Evolutionary conservation across 2,797 vertebrate genomes (phyloP), one percentile per base, ranked within the genome.

Genomic region (Apodemus agrarius): DNA sequence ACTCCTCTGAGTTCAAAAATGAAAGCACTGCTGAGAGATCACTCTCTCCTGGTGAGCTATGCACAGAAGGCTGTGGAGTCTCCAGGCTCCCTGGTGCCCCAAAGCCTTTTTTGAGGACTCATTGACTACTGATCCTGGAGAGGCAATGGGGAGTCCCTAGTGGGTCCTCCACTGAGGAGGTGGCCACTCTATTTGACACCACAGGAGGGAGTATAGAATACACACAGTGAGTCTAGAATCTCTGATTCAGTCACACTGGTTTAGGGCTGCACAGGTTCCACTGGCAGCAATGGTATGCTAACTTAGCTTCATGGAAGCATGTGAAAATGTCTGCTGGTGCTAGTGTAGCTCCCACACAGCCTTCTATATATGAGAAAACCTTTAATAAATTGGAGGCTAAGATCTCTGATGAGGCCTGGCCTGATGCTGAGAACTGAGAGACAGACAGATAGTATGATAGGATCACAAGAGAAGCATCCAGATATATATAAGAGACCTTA

Each of bases 311-410:
- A 4, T 8, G 2, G 2, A 49, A 37, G 11, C 91, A 54, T 2
- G 1, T 89, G 90, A 93, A 72, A 96, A 93, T 29, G 46, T 93
- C 46, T 81, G 82, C 81, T 90, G 67, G 59, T 91, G 43, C 46
- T 61, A 22, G 12, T n/a, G 37, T 13, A 88, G 65, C 6, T 52
- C 29, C 65, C 21, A 46, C 81, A 67, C 75, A 82, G 46, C 22
- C 7, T 59, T 69, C 26, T 17, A 63, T 82, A 95, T 74, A 92
- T 7, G 37, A 84, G 40, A 89, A 37, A 52, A 81, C 34, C 6
- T 0, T 21, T 78, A 89, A 85, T 10, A 84, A 40, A 83, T 52
- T 29, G 93, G 57, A 92, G 80, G 83, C n/a, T 61, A 57, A 92
- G 65, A 94, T 81, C 34, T 74, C 43, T 3, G 0, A n/a, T 93